phyloP scores from a whole-genome alignment of 2,888 invertebrate species.

The Sinhomidia bicolor region DNA sequence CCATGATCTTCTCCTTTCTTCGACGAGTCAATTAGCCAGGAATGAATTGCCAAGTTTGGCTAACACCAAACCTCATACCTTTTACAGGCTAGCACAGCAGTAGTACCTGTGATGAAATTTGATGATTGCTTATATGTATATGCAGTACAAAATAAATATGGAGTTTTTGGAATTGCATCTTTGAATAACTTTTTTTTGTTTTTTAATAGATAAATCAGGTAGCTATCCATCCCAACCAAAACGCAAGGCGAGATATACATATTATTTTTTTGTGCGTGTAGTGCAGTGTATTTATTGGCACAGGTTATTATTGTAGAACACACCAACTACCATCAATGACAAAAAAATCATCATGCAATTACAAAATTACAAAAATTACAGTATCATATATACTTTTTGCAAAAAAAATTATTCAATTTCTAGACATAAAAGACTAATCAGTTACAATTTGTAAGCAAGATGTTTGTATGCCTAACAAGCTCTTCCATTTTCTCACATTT shows the following conservation, averaged over 20 bases:
- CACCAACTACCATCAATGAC: neutral
- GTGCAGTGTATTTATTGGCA: neutral
- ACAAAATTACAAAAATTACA: neutral
- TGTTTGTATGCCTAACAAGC: neutral
- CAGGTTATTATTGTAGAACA: neutral
- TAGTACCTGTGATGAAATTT: neutral
- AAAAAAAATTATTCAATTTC: neutral
- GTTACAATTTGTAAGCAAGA: constrained; percentile 11
- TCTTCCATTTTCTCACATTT: neutral
- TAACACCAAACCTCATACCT: neutral
- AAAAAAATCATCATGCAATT: constrained; percentile 3
- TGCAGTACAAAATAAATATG: no score
- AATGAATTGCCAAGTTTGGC: neutral
- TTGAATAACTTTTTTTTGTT: neutral
- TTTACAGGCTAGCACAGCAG: neutral
- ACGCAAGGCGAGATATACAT: neutral
- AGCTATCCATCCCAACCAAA: neutral
- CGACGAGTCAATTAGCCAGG: neutral
- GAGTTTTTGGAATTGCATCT: neutral
- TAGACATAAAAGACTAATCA: constrained; percentile 21
- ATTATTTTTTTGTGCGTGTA: neutral
- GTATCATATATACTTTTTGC: neutral
- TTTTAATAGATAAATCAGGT: neutral
- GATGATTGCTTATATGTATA: no score
- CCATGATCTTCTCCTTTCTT: neutral